Base-by-base conservation (phyloP, 2,797 vertebrate genomes). In the Yasuhikotakia modesta region DNA sequence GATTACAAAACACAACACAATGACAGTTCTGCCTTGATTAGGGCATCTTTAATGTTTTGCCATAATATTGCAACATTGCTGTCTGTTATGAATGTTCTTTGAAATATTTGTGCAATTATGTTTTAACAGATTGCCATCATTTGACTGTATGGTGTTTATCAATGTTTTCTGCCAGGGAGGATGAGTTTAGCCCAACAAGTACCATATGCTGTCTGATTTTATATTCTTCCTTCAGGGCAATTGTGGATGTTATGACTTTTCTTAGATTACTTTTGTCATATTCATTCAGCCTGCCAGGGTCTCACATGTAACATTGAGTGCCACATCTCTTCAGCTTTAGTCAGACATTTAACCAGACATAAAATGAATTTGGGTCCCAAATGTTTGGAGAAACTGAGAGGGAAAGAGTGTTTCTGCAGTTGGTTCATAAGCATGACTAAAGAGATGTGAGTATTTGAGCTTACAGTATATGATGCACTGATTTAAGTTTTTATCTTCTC, bases 241-340 rank as follows among this genome's bases (percentile, higher is more conserved):
- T 55, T 75, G 17, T 63, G n/a, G 14, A 45, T 53, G 16, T 30
- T 48, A 12, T 24, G 72, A 70, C 19, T 80, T 39, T 87, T 67
- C 74, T 84, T 55, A 11, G 21, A 55, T 11, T 19, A 55, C 19
- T 55, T 55, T 2, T 55, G 8, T 22, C 10, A 21, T 55, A 11
- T 55, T 55, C 19, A 55, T 10, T 10, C 35, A 39, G 35, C 16
- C 46, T 48, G 55, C 21, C 55, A 57, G 19, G n/a, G 19, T 12
- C 7, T 55, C 81, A 76, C 60, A 69, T 55, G 71, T 81, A 19
- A 57, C 45, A 85, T 84, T 70, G 53, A 80, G 53, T 85, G 81
- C 58, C 82, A 58, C 27, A 22, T 14, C 71, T 72, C 45, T 64
- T 73, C 8, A 35, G 2, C 8, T 17, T 39, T 3, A 16, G 46